A percentile compares a stretch with the other conserved stretches of the same genome.
phyloP scores from a whole-genome alignment of 2,113 vertebrate species.

The Sinocyclocheilus grahami region DNA sequence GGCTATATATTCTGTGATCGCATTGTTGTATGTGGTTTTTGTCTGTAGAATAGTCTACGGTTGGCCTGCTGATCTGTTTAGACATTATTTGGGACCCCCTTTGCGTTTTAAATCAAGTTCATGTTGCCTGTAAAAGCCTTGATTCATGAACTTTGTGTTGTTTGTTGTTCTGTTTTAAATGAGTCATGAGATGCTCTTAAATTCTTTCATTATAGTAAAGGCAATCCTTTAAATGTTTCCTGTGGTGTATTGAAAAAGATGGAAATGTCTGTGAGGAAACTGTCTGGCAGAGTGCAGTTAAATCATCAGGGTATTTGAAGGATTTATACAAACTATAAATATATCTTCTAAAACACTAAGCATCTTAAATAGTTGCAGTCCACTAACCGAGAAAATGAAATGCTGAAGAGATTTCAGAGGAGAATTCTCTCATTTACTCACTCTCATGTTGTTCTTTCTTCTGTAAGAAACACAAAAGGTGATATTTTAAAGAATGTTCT shows the following conservation, averaged over 20 bases:
- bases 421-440: not conserved
- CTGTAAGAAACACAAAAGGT: not conserved
- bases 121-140: not conserved
- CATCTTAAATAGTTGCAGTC: not conserved
- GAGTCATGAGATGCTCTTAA: constrained; percentile 11
- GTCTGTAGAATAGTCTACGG: constrained; percentile 27
- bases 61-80: constrained; percentile 29
- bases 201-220: not conserved
- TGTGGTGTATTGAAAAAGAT: not conserved
- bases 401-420: not conserved
- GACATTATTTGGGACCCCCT: not conserved
- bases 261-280: constrained; percentile 5
- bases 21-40: constrained; percentile 25
- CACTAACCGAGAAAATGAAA: not conserved
- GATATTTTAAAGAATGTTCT: not conserved
- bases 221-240: constrained; percentile 27
- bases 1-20: not conserved
- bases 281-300: not conserved
- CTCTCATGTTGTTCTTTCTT: too few species aligned
- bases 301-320: not conserved
- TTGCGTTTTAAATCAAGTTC: constrained; percentile 12
- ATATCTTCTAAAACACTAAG: not conserved
- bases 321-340: not conserved
- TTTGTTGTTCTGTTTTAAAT: constrained; percentile 30
- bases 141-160: not conserved